Evolutionary conservation across 2,888 invertebrate species (phyloP).

Genomic region (Oscheius sp.): DNA sequence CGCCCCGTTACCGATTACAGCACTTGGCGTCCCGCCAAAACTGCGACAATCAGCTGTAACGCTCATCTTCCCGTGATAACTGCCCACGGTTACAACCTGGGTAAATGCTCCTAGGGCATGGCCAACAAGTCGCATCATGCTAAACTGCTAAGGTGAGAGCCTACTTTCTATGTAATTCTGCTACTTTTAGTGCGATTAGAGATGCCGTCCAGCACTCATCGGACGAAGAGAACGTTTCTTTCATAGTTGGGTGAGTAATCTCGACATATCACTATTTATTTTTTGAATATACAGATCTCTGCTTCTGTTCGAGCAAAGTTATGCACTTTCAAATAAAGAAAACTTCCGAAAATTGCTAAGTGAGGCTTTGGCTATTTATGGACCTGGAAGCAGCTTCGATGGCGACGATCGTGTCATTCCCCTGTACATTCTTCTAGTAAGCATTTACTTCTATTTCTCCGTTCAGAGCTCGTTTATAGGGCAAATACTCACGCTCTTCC

Average conservation of each 20-base stretch:
- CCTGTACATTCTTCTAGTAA: conserved; percentile 39
- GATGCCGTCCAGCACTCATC: conserved; percentile 24
- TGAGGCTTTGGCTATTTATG: conserved; percentile 36
- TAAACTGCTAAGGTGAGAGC: conserved; percentile 12
- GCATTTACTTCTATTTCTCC: conserved; percentile 4
- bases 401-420: conserved; percentile 40
- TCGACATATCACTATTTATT: not conserved
- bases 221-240: conserved; percentile 24
- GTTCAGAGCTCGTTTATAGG: conserved; percentile 22
- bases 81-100: not conserved
- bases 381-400: conserved; percentile 38
- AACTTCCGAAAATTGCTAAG: conserved; percentile 35
- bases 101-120: conserved; percentile 1
- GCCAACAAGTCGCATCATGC: conserved; percentile 22
- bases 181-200: conserved; percentile 20
- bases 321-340: conserved; percentile 31
- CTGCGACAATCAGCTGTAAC: conserved; percentile 31
- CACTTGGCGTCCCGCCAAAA: conserved; percentile 22
- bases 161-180: not conserved
- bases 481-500: conserved; percentile 37
- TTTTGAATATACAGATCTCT: conserved; percentile 14
- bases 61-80: conserved; percentile 18
- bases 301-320: conserved; percentile 31
- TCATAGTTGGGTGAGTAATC: conserved; percentile 24
- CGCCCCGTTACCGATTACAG: conserved; percentile 17